phyloP scores from a whole-genome alignment of 2,113 vertebrate species.

The Alectura lathami region DNA sequence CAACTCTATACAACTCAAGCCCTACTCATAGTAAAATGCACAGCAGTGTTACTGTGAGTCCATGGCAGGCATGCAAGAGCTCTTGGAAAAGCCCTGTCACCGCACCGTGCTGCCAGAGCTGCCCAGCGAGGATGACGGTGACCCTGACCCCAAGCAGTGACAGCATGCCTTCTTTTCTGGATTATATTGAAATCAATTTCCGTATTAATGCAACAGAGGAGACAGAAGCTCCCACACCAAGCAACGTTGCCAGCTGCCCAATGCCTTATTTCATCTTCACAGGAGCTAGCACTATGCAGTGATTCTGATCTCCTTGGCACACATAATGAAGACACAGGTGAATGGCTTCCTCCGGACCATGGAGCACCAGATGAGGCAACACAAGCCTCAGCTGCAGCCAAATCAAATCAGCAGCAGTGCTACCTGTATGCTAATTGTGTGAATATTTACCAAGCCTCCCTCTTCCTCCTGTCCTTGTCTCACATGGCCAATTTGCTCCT shows the following conservation, averaged over 20 bases:
- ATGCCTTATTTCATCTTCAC: not conserved
- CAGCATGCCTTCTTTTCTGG: not conserved
- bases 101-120: not conserved
- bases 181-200: accelerated
- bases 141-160: not conserved
- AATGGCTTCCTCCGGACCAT: not conserved
- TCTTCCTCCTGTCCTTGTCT: not conserved
- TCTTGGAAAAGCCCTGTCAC: not conserved
- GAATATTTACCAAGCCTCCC: not conserved
- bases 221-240: not conserved
- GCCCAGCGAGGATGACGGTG: not conserved
- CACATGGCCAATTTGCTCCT: not conserved
- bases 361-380: not conserved
- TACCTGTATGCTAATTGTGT: not conserved
- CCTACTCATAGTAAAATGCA: not conserved
- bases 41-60: not conserved
- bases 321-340: not conserved
- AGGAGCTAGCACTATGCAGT: accelerated
- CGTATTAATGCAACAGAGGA: too few relatives aligned
- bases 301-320: not conserved
- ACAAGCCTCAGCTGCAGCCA: not conserved
- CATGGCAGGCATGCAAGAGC: not conserved
- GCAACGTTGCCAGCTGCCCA: not conserved
- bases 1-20: not conserved
- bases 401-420: too few relatives aligned